These are phyloP conservation scores for Phaedon cochleariae DNA, from an alignment of 2,888 invertebrate genomes.

Conservation along the genomic window DNA sequence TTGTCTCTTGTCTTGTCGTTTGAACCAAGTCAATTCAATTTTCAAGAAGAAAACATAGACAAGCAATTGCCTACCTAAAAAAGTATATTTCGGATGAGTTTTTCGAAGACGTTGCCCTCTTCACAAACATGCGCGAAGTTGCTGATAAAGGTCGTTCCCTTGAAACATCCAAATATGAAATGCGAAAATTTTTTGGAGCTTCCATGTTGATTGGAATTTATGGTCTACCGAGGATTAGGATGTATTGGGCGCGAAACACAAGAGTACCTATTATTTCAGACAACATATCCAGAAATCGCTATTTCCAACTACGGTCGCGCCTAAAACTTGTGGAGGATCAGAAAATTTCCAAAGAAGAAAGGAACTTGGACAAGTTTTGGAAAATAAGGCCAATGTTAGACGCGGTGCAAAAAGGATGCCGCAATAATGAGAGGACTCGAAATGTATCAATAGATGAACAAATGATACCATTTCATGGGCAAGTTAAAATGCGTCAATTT, in stretches of 20 bases:
- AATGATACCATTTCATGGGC: too few relatives aligned
- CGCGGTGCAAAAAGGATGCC: conserved; percentile 29
- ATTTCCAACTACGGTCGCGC: conserved; percentile 17
- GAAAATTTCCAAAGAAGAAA: conserved; percentile 12
- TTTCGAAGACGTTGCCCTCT: conserved; percentile 25
- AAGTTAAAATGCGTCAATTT: conserved; percentile 39
- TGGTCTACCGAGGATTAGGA: conserved; percentile 20
- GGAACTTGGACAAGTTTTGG: conserved; percentile 31
- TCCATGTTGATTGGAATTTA: conserved; percentile 29
- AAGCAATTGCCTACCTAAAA: too few relatives aligned
- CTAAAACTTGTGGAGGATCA: conserved; percentile 25
- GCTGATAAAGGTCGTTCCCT: conserved; percentile 1
- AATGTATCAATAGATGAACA: conserved; percentile 24
- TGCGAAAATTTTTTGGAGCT: conserved; percentile 19
- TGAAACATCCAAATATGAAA: not conserved
- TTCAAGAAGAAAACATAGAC: too few relatives aligned
- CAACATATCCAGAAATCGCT: conserved; percentile 24
- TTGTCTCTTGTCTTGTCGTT: too few relatives aligned
- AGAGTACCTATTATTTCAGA: conserved; percentile 24
- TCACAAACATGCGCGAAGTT: conserved; percentile 27
- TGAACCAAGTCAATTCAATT: too few relatives aligned
- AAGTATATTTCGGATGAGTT: too few relatives aligned
- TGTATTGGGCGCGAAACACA: conserved; percentile 23
- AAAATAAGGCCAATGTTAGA: conserved; percentile 31
- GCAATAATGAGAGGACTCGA: conserved; percentile 27